Base-by-base conservation (phyloP, 2,113 vertebrate species). In the Nothoprocta pentlandii region DNA sequence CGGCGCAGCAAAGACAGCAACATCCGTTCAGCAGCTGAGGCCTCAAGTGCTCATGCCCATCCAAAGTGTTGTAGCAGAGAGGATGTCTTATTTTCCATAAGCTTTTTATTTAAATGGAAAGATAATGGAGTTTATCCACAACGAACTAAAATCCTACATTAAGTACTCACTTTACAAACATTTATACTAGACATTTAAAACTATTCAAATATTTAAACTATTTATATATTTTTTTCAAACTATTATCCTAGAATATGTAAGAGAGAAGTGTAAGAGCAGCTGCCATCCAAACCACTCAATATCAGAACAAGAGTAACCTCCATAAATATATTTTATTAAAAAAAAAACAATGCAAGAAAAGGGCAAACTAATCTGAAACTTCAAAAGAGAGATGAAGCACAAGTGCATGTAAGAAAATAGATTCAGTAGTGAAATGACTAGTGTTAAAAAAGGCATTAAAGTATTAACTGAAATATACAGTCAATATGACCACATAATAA, bases 1-100 rank as follows among this genome's bases (percentile, higher is more conserved):
- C 69, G 89, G 30, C 0, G 2, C 3, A 88, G 61, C 53, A 83
- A 66, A 78, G 20, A 49, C 10, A 0, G 0, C 4, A 22, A 22
- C 4, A 8, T 16, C 1, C 8, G 10, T 26, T 88, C 59, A 16
- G 9, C 36, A 80, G 49, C 56, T 80, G 0, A 58, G 41, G 76
- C 23, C 66, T 82, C 42, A 20, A 58, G 49, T 4, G 34, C 56
- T 61, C 62, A 32, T 6, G 54, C 17, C 28, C 14, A 47, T 73
- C 36, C 68, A 69, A 54, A 67, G 69, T 39, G 69, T 49, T 39
- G 49, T 56, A 44, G 63, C 8, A 54, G 53, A 70, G 42, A 89
- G 53, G 21, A 44, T 17, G 80, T 8, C 46, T 17, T 17, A 11
- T 42, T 73, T 73, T 32, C 53, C 28, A 44, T 15, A 51, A 86